These are phyloP conservation scores for Sericinus montela DNA, from an alignment of 2,888 invertebrate genomes.

Conservation along the genomic window DNA sequence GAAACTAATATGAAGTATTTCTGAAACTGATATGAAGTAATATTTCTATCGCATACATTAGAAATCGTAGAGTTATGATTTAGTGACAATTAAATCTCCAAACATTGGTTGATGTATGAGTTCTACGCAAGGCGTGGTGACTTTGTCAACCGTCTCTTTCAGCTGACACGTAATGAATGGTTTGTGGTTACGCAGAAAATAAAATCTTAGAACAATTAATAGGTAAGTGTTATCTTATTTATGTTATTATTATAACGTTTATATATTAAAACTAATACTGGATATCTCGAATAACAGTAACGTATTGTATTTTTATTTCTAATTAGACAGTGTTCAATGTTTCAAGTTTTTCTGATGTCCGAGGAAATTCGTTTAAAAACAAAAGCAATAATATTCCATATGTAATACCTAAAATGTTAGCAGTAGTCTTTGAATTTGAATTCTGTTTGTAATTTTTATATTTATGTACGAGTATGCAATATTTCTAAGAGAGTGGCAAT, in stretches of 20 bases:
- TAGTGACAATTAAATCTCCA: neutral
- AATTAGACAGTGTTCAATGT: too few species aligned
- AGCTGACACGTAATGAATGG: conserved; percentile 3
- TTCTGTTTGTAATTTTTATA: neutral
- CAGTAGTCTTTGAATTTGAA: neutral
- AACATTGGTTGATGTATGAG: neutral
- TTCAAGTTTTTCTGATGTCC: neutral
- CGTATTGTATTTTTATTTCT: too few species aligned
- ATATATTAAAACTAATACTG: neutral
- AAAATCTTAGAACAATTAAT: neutral
- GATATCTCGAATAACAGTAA: neutral
- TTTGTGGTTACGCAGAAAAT: neutral
- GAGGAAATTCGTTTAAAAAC: neutral
- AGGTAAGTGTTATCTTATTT: too few species aligned
- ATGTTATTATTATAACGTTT: too few species aligned
- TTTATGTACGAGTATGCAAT: neutral
- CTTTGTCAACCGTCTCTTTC: conserved; percentile 2
- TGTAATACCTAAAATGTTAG: neutral
- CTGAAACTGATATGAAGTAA: too few species aligned
- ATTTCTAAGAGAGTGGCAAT: neutral
- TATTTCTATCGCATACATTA: too few species aligned
- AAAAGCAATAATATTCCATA: neutral
- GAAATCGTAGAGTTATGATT: neutral
- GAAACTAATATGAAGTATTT: too few species aligned
- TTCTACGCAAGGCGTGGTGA: neutral